A percentile compares a stretch with the other conserved stretches of the same genome.
These are phyloP conservation scores for Lophius americanus DNA, from an alignment of 2,797 vertebrate genomes.

Conservation along the genomic window DNA sequence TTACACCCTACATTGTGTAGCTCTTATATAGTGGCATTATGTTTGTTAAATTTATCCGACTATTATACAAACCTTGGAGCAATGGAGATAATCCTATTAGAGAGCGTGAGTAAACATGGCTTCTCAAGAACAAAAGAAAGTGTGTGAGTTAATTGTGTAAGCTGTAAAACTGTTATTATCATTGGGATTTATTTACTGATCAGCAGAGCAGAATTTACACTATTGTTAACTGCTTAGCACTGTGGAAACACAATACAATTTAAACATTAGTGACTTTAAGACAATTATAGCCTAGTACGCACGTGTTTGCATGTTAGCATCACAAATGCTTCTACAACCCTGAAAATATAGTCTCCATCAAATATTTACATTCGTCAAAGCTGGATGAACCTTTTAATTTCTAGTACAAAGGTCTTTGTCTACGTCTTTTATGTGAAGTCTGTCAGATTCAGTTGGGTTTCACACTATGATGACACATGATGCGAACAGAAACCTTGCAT, in stretches of 20 bases:
- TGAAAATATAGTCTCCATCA: slow-evolving; percentile 7
- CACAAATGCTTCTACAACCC: slow-evolving; percentile 5
- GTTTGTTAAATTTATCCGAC: slow-evolving; percentile 9
- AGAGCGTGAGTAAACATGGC: slow-evolving; percentile 17
- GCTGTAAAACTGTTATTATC: slow-evolving; percentile 18
- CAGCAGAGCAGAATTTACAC: slow-evolving; percentile 3
- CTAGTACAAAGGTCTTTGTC: not conserved
- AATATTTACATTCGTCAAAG: slow-evolving; percentile 24
- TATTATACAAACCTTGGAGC: slow-evolving; percentile 15
- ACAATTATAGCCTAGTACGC: not conserved
- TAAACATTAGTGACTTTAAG: slow-evolving; percentile 1
- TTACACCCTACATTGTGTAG: slow-evolving; percentile 63
- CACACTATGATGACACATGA: no score
- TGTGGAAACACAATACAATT: slow-evolving; percentile 1
- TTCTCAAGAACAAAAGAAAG: slow-evolving; percentile 10
- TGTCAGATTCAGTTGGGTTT: no score
- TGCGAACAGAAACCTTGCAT: no score
- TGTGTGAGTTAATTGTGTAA: slow-evolving; percentile 14
- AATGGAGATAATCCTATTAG: slow-evolving; percentile 36
- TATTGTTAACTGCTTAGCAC: slow-evolving; percentile 1
- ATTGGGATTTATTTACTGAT: slow-evolving; percentile 10
- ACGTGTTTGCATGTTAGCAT: not conserved
- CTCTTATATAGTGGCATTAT: slow-evolving; percentile 18
- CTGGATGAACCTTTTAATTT: slow-evolving; percentile 1
- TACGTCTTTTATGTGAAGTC: not conserved